These are phyloP conservation scores for Crocuta crocuta DNA, from an alignment of 2,113 vertebrate genomes.

Conservation along the genomic window DNA sequence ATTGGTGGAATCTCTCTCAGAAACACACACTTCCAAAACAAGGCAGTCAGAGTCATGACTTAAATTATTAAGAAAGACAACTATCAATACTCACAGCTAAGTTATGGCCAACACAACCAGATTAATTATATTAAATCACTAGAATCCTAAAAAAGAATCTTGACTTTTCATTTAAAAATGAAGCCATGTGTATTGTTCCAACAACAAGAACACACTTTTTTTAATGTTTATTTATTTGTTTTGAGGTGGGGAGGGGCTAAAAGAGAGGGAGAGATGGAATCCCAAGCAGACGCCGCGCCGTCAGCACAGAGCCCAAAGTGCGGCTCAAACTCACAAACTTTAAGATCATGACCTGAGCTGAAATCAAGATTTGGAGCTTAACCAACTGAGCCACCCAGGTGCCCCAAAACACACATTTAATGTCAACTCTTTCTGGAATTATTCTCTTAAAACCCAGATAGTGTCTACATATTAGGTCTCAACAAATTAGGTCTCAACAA, in stretches of 20 bases:
- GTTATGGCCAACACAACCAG: not conserved
- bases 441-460: not conserved
- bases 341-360: no score
- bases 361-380: no score
- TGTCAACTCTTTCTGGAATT: not conserved
- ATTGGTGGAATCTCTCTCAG: not conserved
- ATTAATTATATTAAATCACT: not conserved
- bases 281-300: no score
- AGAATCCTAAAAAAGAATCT: not conserved
- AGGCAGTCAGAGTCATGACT: not conserved
- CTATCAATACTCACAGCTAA: not conserved
- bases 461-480: not conserved
- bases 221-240: no score
- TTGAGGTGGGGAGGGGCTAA: no score
- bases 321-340: no score
- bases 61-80: not conserved
- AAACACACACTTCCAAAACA: not conserved
- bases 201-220: not conserved
- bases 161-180: constrained; percentile 25
- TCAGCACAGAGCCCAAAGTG: no score
- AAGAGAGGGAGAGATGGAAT: no score
- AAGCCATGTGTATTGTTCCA: not conserved
- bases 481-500: not conserved
- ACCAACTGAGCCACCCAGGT: no score
- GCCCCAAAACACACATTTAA: not conserved